Base-by-base conservation (phyloP, 2,888 invertebrate species). In the Crioceris asparagi region DNA sequence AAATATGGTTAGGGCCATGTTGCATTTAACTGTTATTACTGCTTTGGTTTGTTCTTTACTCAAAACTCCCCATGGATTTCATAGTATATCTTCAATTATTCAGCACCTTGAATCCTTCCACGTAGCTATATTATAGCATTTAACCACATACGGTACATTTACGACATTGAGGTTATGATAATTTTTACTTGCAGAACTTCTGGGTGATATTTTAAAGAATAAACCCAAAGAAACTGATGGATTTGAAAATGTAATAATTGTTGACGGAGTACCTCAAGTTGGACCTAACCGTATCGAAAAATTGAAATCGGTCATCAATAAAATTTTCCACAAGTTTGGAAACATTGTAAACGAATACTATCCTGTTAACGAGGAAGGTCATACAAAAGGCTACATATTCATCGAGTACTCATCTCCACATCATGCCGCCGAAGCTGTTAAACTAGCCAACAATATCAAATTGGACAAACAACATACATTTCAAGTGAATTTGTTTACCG, bases 401-500 rank as follows among this genome's bases (percentile, higher is more conserved):
- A 69, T 96, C 61, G 96, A 96, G 62, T 96, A 86, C 61, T 78
- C 77, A 46, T 84, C 83, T 51, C 80, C 87, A 6, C 69, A 72
- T 32, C 80, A 83, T 60, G 96, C 96, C 14, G 73, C 82, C 36
- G 87, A 91, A 58, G 94, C 96, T 6, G 86, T 91, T 0, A 84
- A 85, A 55, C 72, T 79, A 26, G 77, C 86, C 32, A 88, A 96
- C 67, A 88, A 90, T 56, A 85, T 92, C 69, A 92, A 90, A 64
- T 74, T 98, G 57, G 97, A 98, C 68, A 96, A 92, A 64, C 80
- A 82, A 51, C 96, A 98, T 57, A 91, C 90, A 4, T 92, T 97
- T 66, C 53, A 52, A 47, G 59, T 59, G 10, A 96, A 94, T 65
- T 70, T 92, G 36, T 93, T 96, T 64, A 88, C 91, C 1, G 96